Percentiles rank a stretch among this genome's conserved stretches.
phyloP scores from a whole-genome alignment of 2,113 vertebrate species.

The Neotragus moschatus region DNA sequence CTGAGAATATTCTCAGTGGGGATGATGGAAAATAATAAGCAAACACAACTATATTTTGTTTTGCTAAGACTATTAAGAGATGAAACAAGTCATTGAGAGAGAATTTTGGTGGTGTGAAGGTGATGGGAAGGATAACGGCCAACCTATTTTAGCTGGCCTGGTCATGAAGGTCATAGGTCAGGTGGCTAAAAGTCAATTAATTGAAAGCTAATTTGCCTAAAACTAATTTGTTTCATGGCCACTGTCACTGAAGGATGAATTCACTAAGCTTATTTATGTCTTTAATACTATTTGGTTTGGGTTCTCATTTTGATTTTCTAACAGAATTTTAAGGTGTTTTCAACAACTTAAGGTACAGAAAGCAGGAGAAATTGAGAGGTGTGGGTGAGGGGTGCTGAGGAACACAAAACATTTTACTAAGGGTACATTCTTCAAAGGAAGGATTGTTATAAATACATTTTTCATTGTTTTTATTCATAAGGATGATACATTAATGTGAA shows the following conservation, averaged over 20 bases:
- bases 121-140: background rate
- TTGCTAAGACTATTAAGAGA: constrained; percentile 23
- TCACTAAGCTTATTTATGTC: constrained; percentile 33
- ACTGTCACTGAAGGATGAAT: background rate
- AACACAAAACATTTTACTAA: background rate
- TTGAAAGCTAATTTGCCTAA: constrained; percentile 31
- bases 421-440: constrained; percentile 9
- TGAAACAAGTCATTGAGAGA: background rate
- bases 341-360: background rate
- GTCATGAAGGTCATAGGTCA: constrained; percentile 13
- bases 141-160: background rate
- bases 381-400: background rate
- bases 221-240: constrained; percentile 1
- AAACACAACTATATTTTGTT: background rate
- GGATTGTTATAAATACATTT: constrained; percentile 56
- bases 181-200: constrained; percentile 33
- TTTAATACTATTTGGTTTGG: constrained; percentile 32
- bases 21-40: background rate
- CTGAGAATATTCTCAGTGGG: background rate
- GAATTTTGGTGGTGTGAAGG: constrained; percentile 21
- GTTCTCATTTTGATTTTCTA: constrained; percentile 56
- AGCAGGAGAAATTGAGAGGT: background rate
- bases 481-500: constrained; percentile 55
- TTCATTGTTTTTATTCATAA: constrained; percentile 59
- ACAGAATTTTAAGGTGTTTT: constrained; percentile 25